A percentile compares a stretch with the other conserved stretches of the same genome.
phyloP scores from a whole-genome alignment of 2,888 invertebrate species.

The Eupithecia subfuscata region DNA sequence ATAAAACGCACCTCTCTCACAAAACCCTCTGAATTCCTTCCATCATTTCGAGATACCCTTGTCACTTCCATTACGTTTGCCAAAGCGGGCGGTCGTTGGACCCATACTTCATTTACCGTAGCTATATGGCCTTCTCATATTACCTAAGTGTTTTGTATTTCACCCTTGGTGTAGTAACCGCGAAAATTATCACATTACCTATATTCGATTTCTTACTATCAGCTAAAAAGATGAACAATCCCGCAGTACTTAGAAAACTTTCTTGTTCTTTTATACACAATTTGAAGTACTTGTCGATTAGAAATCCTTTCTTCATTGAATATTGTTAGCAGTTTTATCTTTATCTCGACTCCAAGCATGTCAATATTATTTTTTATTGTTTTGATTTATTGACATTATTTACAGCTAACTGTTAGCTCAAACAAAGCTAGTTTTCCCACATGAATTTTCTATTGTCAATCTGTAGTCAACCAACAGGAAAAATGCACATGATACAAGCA shows the following conservation, averaged over 20 bases:
- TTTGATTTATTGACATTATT: neutral
- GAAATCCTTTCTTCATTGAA: neutral
- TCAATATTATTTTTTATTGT: neutral
- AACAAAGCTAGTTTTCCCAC: neutral
- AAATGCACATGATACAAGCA: constrained; percentile 3
- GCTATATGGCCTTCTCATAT: constrained; percentile 78
- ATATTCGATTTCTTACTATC: neutral
- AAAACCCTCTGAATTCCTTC: constrained; percentile 73
- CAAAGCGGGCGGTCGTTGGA: constrained; percentile 66
- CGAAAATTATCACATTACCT: neutral
- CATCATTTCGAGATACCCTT: constrained; percentile 80
- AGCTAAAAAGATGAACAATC: neutral
- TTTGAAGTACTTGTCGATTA: neutral
- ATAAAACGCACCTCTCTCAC: constrained; percentile 71
- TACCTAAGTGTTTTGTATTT: constrained; percentile 70
- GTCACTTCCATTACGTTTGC: constrained; percentile 79
- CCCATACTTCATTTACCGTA: constrained; percentile 76
- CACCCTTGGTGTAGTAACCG: constrained; percentile 57
- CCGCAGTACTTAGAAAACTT: neutral
- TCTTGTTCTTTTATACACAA: neutral
- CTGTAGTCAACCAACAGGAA: neutral
- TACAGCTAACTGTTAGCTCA: neutral
- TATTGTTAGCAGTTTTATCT: no score
- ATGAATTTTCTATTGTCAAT: neutral
- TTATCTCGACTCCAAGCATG: no score